Evolutionary conservation across 2,797 vertebrate genomes (phyloP).

Genomic region (Lates japonicus): DNA sequence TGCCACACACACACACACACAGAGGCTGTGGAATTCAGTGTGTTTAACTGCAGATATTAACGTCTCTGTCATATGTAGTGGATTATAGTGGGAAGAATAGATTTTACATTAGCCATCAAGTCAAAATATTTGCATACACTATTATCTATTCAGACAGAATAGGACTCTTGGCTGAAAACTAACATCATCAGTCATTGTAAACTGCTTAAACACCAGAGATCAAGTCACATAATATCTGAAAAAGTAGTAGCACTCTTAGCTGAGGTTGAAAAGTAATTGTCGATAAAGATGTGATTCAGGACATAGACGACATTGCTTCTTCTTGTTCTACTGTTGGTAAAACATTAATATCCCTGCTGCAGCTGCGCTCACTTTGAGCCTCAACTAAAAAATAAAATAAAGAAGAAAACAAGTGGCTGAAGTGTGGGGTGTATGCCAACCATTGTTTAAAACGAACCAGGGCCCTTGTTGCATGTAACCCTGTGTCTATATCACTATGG

Average conservation of each 20-base stretch:
- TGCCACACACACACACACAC: not conserved
- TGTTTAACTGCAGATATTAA: slow-evolving; percentile 23
- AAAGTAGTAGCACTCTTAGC: not conserved
- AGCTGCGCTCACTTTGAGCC: not conserved
- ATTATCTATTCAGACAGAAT: not conserved
- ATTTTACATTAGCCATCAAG: not conserved
- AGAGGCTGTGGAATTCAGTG: not conserved
- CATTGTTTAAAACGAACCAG: not conserved
- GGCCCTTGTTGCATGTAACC: too few relatives aligned
- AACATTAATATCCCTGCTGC: not conserved
- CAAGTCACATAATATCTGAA: not conserved
- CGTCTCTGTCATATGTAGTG: not conserved
- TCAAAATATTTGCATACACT: not conserved
- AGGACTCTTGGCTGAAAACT: not conserved
- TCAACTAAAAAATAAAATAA: not conserved
- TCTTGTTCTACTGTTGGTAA: not conserved
- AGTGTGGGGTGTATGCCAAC: not conserved
- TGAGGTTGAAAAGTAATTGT: not conserved
- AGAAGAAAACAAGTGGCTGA: not conserved
- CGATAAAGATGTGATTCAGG: not conserved
- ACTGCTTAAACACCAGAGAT: not conserved
- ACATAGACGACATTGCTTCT: too few relatives aligned
- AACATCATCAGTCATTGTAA: not conserved
- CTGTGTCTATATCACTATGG: not conserved
- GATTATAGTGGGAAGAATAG: not conserved